Conservation (phyloP, 2,888 invertebrate genomes). For the Ophion ventricosus region DNA sequence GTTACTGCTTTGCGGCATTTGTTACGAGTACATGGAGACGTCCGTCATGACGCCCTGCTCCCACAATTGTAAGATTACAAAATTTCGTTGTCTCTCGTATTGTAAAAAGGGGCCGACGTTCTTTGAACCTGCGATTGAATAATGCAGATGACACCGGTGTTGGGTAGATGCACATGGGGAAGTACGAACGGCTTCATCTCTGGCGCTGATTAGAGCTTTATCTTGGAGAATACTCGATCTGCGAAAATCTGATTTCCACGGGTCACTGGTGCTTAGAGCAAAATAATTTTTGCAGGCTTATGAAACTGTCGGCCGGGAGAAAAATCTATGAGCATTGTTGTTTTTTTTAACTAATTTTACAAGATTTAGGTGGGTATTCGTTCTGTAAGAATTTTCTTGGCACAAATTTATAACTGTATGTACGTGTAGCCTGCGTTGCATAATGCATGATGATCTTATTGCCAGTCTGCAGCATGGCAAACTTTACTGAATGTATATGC, state of each 20-base stretch:
- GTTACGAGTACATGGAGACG: conserved; percentile 84
- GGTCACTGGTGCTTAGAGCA: background rate
- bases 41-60: conserved; percentile 84
- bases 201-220: background rate
- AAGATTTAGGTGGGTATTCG: too few relatives aligned
- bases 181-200: background rate
- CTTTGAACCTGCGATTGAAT: background rate
- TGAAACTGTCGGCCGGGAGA: too few relatives aligned
- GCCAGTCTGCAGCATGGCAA: too few relatives aligned
- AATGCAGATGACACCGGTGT: background rate
- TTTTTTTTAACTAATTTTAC: too few relatives aligned
- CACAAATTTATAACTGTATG: too few relatives aligned
- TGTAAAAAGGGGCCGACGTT: background rate
- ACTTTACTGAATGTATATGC: too few relatives aligned
- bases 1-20: conserved; percentile 83
- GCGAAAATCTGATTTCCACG: background rate
- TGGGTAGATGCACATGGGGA: background rate
- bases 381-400: too few relatives aligned
- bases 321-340: too few relatives aligned
- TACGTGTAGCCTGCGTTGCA: too few relatives aligned
- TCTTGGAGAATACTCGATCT: background rate
- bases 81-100: background rate
- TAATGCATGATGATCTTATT: too few relatives aligned
- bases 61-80: conserved; percentile 83
- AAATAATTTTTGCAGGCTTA: background rate